phyloP scores from a whole-genome alignment of 2,888 invertebrate genomes.

The Chromoteleia sp. region DNA sequence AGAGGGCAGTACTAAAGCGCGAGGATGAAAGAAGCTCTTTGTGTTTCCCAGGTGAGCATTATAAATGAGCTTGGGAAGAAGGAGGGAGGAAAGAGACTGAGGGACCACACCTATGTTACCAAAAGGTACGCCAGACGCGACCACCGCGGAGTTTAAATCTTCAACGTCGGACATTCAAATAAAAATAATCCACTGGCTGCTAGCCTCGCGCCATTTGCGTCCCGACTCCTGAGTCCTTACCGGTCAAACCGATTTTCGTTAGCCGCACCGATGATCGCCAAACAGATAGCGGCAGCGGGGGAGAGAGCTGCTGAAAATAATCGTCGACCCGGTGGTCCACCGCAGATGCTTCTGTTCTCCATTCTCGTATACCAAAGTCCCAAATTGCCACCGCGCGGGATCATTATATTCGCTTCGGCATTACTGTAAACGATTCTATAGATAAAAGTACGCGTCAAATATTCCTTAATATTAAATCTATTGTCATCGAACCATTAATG shows the following conservation, averaged over 20 bases:
- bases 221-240: constrained; percentile 26
- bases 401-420: constrained; percentile 81
- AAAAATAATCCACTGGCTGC: constrained; percentile 73
- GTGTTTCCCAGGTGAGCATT: constrained; percentile 82
- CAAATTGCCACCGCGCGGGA: constrained; percentile 78
- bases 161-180: constrained; percentile 70
- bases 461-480: background rate
- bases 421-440: constrained; percentile 22
- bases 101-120: constrained; percentile 82
- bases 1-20: constrained; percentile 78
- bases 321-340: constrained; percentile 77
- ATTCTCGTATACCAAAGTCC: constrained; percentile 66
- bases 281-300: constrained; percentile 68
- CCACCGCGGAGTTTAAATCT: constrained; percentile 76
- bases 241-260: constrained; percentile 60
- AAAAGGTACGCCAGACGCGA: constrained; percentile 75
- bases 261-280: constrained; percentile 59
- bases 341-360: constrained; percentile 70
- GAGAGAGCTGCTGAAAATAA: constrained; percentile 73
- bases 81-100: constrained; percentile 48
- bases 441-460: background rate
- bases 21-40: constrained; percentile 79
- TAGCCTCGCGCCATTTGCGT: constrained; percentile 59
- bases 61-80: constrained; percentile 79
- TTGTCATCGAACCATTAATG: too few relatives aligned